Base-by-base conservation (phyloP, 1,140 invertebrate genomes). In the Papilio xuthus region DNA sequence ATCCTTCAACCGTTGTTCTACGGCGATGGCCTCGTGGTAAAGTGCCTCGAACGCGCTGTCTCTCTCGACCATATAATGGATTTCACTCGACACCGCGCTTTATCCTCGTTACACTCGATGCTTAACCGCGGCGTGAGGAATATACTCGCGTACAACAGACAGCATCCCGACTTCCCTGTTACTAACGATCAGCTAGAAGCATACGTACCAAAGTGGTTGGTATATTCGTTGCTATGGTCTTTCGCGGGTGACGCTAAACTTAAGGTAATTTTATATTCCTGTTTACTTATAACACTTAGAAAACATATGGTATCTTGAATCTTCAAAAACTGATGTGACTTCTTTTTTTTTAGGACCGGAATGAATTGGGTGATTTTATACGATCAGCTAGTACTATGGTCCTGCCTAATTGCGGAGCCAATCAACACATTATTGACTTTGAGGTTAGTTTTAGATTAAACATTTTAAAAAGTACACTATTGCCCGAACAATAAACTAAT, bases 41-140 rank as follows among this genome's bases (percentile, higher is more conserved):
- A 97, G 79, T 98, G 98, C 85, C 92, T 99, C 70, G 98, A 99
- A 86, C 99, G 97, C 91, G 97, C 98, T 0, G 96, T 96, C 86
- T 96, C 96, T 44, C 97, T 98, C 86, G 99, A 99, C 86, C 99
- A 99, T 90, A 98, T 99, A 63, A 99, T 99, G 99, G 99, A 99
- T 93, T 99, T 99, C 89, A 99, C 99, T 0, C 95, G 98, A 32
- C 95, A 99, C 80, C 94, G 99, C 70, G 99, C 99, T 9, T 94
- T 99, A 0, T 98, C 97, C 56, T 99, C 99, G 0, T 94, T 99
- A 7, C 99, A 99, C 90, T 99, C 99, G 0, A 99, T 99, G 98
- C 93, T 99, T 1, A 99, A 99, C 93, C 98, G 99, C 90, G 96
- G 97, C 9, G 97, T 97, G 10, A 95, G 97, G 94, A 76, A 76